Conservation (phyloP, 1,140 invertebrate species). For the Drosophila kepulauana region DNA sequence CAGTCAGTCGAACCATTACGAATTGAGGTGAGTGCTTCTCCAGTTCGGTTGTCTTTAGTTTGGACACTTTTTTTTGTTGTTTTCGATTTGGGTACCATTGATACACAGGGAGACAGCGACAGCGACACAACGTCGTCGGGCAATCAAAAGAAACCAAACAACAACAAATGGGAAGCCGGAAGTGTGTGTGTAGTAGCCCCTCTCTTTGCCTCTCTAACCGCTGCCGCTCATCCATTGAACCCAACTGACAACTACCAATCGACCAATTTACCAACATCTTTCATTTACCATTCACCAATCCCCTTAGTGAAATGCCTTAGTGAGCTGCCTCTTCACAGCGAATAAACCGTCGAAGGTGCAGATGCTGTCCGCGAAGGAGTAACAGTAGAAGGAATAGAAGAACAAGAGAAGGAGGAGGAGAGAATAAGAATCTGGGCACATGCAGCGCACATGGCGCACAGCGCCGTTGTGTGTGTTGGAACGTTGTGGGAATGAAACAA, state of each 20-base stretch:
- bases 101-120: conserved; percentile 16
- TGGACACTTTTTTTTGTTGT: conserved; percentile 5
- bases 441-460: conserved; percentile 70
- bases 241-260: not conserved
- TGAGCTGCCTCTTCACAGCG: not conserved
- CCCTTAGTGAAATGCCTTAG: not conserved
- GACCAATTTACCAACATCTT: too few species aligned
- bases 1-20: conserved; percentile 16
- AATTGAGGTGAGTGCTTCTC: conserved; percentile 30
- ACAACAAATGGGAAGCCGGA: conserved; percentile 62
- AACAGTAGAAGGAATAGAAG: too few species aligned
- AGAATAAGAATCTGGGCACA: conserved; percentile 59
- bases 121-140: conserved; percentile 3
- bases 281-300: not conserved
- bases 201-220: not conserved
- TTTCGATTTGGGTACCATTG: conserved; percentile 29
- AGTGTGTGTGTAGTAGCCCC: conserved; percentile 53
- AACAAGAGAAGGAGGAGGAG: not conserved
- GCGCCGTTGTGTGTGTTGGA: conserved; percentile 17
- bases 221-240: not conserved
- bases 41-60: not conserved
- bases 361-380: not conserved
- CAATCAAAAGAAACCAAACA: conserved; percentile 36
- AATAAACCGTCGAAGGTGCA: conserved; percentile 11
- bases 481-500: conserved; percentile 57